A percentile compares a stretch with the other conserved stretches of the same genome.
Conservation (phyloP, 2,113 vertebrate genomes). For the Perognathus longimembris region DNA sequence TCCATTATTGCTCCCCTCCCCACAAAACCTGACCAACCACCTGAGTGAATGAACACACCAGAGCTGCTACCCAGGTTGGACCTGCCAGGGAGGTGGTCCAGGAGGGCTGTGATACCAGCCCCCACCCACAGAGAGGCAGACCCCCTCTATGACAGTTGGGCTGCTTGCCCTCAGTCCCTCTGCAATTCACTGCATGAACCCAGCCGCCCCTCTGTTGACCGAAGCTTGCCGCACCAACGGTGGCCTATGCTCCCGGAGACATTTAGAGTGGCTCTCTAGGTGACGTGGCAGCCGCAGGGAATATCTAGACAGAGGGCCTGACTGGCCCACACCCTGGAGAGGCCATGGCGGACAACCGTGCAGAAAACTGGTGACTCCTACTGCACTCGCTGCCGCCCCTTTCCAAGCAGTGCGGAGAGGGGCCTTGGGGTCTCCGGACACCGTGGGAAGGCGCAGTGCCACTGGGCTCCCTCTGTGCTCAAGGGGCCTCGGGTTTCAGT, state of each 20-base stretch:
- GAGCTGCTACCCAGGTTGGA: not conserved
- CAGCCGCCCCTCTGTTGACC: not conserved
- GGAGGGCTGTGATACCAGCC: too few species aligned
- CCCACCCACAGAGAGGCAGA: not conserved
- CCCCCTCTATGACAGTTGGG: too few species aligned
- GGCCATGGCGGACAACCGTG: fast-evolving
- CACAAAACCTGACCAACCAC: too few species aligned
- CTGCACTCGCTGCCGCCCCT: not conserved
- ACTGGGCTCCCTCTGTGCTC: too few species aligned
- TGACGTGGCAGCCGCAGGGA: not conserved
- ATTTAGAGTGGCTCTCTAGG: not conserved
- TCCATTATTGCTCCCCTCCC: too few species aligned
- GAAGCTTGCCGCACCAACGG: fast-evolving
- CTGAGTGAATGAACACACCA: too few species aligned
- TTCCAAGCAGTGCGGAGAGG: fast-evolving
- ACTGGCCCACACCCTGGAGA: not conserved
- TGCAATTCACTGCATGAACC: too few species aligned
- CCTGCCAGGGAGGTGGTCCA: not conserved
- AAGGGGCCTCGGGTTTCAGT: too few species aligned
- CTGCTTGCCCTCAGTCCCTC: not conserved
- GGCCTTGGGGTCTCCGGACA: fast-evolving
- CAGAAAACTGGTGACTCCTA: not conserved
- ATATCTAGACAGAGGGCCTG: not conserved
- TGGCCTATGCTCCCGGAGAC: not conserved
- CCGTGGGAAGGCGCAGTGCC: fast-evolving